Evolutionary conservation across 2,113 vertebrate species (phyloP).

Genomic region (Ivindomyrus marchei): DNA sequence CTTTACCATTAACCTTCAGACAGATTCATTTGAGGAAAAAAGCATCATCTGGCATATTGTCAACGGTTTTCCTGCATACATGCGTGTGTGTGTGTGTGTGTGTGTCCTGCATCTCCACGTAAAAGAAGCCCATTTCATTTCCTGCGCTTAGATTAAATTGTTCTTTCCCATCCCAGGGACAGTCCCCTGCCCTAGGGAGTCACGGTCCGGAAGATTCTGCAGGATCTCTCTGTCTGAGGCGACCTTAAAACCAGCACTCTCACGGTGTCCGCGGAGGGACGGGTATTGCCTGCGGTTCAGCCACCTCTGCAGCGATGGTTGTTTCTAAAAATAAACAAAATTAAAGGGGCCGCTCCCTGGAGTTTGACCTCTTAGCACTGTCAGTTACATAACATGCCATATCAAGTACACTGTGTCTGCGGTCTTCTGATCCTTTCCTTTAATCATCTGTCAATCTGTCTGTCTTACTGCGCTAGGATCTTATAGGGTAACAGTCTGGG

Average conservation of each 20-base stretch:
- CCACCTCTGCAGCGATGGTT: not conserved
- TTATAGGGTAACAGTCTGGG: not conserved
- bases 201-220: not conserved
- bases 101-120: not conserved
- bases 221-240: not conserved
- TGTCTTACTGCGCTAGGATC: not conserved
- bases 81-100: not conserved
- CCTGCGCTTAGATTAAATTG: not conserved
- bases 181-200: not conserved
- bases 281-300: not conserved
- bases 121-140: not conserved
- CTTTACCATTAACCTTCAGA: not conserved
- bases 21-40: not conserved
- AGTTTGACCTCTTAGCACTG: not conserved
- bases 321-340: not conserved
- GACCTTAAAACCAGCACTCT: not conserved
- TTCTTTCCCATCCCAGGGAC: not conserved
- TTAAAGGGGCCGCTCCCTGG: not conserved
- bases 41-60: not conserved
- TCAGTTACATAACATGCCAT: slow-evolving; percentile 4
- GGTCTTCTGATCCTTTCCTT: not conserved
- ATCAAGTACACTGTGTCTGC: not conserved
- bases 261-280: not conserved
- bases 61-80: not conserved
- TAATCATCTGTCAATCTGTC: not conserved